Evolutionary conservation across 2,888 invertebrate genomes (phyloP), one percentile per base, ranked within the genome.

Genomic region (Harpalus rufipes): DNA sequence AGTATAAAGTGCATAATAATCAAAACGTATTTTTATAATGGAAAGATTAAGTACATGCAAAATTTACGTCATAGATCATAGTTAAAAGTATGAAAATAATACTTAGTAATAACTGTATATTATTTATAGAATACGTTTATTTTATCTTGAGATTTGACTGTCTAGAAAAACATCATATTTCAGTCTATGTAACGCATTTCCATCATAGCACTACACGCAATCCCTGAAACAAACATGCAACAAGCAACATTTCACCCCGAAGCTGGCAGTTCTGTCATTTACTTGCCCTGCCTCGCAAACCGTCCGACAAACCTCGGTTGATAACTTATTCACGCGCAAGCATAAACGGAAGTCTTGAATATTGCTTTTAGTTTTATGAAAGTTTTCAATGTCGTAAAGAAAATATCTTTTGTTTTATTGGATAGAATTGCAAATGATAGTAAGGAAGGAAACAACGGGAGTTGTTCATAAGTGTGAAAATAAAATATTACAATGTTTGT

Each of bases 321-420:
- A 74, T 74, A 74, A 74, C 44, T 74, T 74, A 74, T 74, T 74
- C 44, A 74, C 44, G 72, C 44, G 16, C 44, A 44, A n/a, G 12
- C 44, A 68, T 68, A 68, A 68, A 39, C 68, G 68, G 39, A 68
- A 68, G 68, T 65, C 68, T 68, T 32, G 68, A 68, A 74, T 18
- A 74, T 74, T 74, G 72, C 72, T 74, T 74, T 44, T 74, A 74
- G 72, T 74, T 74, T 74, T 74, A 74, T 74, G 68, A 68, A 68
- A 68, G 68, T 63, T 63, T 63, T 21, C 63, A 21, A 63, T 63
- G 68, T 41, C 68, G 68, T 68, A 41, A 68, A 68, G 68, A 68
- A 39, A 68, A 68, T 68, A 68, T 39, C 39, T 41, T 0, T 32
- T 68, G 68, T 68, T 68, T 68, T 68, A 68, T 68, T 68, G 68